Evolutionary conservation across 2,113 vertebrate species (phyloP).

Genomic region (Zapus hudsonius): DNA sequence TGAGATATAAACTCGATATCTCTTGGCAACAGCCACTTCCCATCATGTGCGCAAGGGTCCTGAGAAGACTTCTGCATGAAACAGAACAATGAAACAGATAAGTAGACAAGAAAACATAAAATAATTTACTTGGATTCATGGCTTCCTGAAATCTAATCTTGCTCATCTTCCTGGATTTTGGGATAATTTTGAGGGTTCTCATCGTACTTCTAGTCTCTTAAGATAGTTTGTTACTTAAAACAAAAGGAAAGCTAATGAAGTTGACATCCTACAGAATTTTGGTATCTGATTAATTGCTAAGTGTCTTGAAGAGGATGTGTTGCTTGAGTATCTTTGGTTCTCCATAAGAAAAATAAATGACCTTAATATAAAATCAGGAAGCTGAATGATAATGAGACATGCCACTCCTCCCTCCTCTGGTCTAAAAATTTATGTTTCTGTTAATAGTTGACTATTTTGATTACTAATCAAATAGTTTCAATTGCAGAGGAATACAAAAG

Average conservation of each 20-base stretch:
- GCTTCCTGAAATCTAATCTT: not conserved
- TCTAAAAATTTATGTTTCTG: not conserved
- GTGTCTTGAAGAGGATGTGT: not conserved
- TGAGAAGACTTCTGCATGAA: not conserved
- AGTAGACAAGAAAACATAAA: not conserved
- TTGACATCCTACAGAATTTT: not conserved
- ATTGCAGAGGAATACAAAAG: not conserved
- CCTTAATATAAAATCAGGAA: not conserved
- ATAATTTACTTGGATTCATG: not conserved
- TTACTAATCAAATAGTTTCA: too few species aligned
- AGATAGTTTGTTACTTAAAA: not conserved
- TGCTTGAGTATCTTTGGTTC: not conserved
- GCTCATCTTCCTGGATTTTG: not conserved
- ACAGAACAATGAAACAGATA: conserved; percentile 8
- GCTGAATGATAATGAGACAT: not conserved
- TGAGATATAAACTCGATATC: not conserved
- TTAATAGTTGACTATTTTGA: too few species aligned
- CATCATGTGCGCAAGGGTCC: not conserved
- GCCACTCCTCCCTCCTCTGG: not conserved
- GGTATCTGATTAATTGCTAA: not conserved
- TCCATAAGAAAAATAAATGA: not conserved
- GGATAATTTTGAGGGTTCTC: not conserved
- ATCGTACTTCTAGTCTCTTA: not conserved
- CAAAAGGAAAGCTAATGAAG: not conserved
- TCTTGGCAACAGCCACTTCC: not conserved